phyloP scores from a whole-genome alignment of 2,888 invertebrate species.

The Odontothrips loti region DNA sequence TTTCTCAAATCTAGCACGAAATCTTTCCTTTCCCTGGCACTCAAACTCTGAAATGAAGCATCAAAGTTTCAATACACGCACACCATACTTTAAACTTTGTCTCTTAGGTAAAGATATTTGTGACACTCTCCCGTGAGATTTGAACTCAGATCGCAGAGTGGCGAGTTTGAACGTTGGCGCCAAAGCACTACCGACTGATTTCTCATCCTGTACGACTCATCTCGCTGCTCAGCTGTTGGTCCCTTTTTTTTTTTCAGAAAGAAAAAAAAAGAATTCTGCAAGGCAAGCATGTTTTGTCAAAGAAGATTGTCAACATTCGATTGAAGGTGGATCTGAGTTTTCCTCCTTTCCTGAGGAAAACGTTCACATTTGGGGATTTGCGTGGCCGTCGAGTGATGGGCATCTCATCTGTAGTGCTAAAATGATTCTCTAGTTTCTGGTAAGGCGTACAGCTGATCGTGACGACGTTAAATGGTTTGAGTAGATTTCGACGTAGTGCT shows the following conservation, averaged over 20 bases:
- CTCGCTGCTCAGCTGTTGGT: constrained; percentile 3
- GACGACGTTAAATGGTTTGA: not conserved
- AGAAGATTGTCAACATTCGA: not conserved
- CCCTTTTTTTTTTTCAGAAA: not conserved
- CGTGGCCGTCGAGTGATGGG: not conserved
- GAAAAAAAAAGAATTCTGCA: constrained; percentile 5
- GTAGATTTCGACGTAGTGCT: constrained; percentile 7
- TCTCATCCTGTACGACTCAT: not conserved
- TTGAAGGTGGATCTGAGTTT: not conserved
- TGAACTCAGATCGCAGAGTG: too few species aligned
- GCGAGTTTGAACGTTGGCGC: too few species aligned
- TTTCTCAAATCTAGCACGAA: too few species aligned
- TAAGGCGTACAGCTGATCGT: not conserved
- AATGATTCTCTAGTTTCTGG: not conserved
- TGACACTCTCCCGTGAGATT: too few species aligned
- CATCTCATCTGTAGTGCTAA: not conserved
- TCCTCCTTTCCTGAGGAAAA: not conserved
- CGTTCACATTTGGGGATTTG: not conserved
- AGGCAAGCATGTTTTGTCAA: constrained; percentile 14
- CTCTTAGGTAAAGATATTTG: too few species aligned
- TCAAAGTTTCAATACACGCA: too few species aligned
- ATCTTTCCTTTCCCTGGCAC: too few species aligned
- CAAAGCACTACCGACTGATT: not conserved
- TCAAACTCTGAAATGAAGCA: too few species aligned
- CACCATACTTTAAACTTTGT: too few species aligned